These are phyloP conservation scores for Luidia sarsii DNA, from an alignment of 53 echinoderm and acorn worm species.

Conservation along the genomic window DNA sequence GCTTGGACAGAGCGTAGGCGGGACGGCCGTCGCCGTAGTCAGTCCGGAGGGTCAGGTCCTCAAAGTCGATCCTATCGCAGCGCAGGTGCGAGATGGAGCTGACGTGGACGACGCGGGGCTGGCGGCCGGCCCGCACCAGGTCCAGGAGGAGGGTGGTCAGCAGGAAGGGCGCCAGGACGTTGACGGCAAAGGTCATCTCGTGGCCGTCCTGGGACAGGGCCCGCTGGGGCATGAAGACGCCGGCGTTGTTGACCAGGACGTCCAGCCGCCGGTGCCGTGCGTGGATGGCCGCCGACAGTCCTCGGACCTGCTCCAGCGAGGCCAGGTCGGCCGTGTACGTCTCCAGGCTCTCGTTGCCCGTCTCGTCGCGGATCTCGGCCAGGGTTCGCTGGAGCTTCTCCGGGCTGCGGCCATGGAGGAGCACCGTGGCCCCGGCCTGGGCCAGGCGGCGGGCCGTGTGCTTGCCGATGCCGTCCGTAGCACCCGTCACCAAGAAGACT, in stretches of 20 bases:
- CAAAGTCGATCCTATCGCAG: slow-evolving; percentile 44
- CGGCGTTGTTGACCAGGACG: slow-evolving; percentile 89
- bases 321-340: slow-evolving; percentile 70
- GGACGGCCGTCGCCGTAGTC: slow-evolving; percentile 61
- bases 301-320: slow-evolving; percentile 2
- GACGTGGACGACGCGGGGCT: slow-evolving; percentile 62
- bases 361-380: slow-evolving; percentile 58
- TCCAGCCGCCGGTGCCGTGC: slow-evolving; percentile 55
- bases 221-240: slow-evolving; percentile 53
- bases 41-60: slow-evolving; percentile 58
- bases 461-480: slow-evolving; percentile 86
- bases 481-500: slow-evolving; percentile 76
- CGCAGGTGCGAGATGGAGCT: slow-evolving; percentile 76
- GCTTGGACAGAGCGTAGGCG: slow-evolving; percentile 80
- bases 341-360: slow-evolving; percentile 66
- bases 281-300: slow-evolving; percentile 63
- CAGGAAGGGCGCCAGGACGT: slow-evolving; percentile 82
- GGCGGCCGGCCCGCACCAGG: slow-evolving; percentile 66
- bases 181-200: slow-evolving; percentile 86
- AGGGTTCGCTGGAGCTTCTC: slow-evolving; percentile 53
- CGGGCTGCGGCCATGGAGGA: slow-evolving; percentile 73
- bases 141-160: slow-evolving; percentile 73
- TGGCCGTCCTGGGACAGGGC: slow-evolving; percentile 66
- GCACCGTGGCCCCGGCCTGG: slow-evolving; percentile 79
- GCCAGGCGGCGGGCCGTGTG: slow-evolving; percentile 72